These are phyloP conservation scores for Oxystoma pomonae DNA, from an alignment of 2,888 invertebrate species.

Conservation along the genomic window DNA sequence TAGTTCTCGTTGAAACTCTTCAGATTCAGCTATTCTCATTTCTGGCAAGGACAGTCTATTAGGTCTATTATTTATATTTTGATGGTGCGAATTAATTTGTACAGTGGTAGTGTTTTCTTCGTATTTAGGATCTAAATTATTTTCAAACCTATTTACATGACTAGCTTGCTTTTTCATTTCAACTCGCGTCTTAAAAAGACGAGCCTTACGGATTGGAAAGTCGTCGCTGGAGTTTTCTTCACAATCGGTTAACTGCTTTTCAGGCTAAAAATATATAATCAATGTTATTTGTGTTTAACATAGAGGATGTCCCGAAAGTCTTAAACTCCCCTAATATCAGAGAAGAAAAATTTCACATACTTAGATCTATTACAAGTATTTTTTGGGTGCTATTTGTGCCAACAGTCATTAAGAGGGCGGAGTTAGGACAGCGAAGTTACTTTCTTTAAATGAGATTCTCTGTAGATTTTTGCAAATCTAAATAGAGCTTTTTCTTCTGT, in stretches of 20 bases:
- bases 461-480: too few species aligned
- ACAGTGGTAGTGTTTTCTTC: conserved; percentile 15
- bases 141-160: conserved; percentile 30
- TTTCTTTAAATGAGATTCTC: too few species aligned
- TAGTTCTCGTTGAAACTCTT: conserved; percentile 54
- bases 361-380: too few species aligned
- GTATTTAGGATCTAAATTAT: conserved; percentile 10
- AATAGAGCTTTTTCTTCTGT: too few species aligned
- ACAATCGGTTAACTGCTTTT: conserved; percentile 44
- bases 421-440: too few species aligned
- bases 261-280: conserved; percentile 20
- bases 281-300: neutral
- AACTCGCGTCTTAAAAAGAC: conserved; percentile 71
- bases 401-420: too few species aligned
- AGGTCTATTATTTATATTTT: conserved; percentile 37
- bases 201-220: conserved; percentile 52
- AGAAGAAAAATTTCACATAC: too few species aligned
- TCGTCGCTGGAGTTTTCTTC: conserved; percentile 31
- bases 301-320: too few species aligned
- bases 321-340: too few species aligned
- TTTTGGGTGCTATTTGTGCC: too few species aligned
- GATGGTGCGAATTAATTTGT: conserved; percentile 11
- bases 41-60: conserved; percentile 41
- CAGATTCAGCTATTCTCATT: conserved; percentile 48
- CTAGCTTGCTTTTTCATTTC: conserved; percentile 56